These are phyloP conservation scores for Penaeus monodon DNA, from an alignment of 2,888 invertebrate species.

Conservation along the genomic window DNA sequence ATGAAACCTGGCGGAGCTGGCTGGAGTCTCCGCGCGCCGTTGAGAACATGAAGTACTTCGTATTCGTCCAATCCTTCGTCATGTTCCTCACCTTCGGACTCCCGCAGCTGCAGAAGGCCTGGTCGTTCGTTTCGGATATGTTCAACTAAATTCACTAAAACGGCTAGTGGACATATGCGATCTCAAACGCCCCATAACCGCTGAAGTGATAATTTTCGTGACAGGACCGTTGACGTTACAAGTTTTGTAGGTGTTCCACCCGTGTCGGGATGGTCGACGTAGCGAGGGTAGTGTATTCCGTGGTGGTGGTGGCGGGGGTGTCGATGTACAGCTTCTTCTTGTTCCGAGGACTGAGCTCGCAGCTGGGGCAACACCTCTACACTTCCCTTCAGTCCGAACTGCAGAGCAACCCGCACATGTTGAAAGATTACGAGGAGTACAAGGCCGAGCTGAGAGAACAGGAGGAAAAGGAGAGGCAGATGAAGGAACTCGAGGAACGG, in stretches of 20 bases:
- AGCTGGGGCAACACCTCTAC: constrained; percentile 27
- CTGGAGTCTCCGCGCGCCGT: constrained; percentile 43
- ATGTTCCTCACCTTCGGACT: constrained; percentile 54
- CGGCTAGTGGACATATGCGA: too few relatives aligned
- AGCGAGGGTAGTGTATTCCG: constrained; percentile 12
- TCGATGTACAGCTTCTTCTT: constrained; percentile 45
- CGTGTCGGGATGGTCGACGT: constrained; percentile 40
- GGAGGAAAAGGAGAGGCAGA: constrained; percentile 31
- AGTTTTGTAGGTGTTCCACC: not conserved
- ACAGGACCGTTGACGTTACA: not conserved
- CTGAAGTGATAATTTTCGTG: not conserved
- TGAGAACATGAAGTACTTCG: constrained; percentile 59
- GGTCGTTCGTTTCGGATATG: constrained; percentile 10
- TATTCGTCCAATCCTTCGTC: constrained; percentile 55
- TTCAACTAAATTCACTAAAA: constrained; percentile 9
- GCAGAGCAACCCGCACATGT: constrained; percentile 50
- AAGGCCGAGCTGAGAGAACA: constrained; percentile 29
- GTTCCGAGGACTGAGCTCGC: constrained; percentile 36
- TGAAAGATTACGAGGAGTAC: constrained; percentile 43
- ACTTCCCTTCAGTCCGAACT: constrained; percentile 36
- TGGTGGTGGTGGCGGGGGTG: constrained; percentile 53
- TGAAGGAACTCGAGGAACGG: constrained; percentile 31
- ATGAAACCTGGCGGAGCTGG: constrained; percentile 46
- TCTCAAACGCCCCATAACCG: not conserved
- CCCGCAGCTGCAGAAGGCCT: constrained; percentile 47